Base-by-base conservation (phyloP, 2,888 invertebrate species). In the Carpatolechia fugitivella region DNA sequence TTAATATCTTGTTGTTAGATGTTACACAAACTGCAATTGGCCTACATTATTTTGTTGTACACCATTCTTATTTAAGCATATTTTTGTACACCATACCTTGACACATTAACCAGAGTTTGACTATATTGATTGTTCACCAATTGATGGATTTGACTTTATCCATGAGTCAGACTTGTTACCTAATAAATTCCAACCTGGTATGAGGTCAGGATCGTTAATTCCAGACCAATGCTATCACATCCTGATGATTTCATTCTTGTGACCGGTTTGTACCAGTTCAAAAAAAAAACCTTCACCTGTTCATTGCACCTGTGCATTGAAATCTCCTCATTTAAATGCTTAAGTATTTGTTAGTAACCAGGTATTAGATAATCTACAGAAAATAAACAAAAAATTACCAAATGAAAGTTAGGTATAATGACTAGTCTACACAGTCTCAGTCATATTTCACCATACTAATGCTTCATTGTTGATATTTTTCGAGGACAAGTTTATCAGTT, bases 1-100 rank as follows among this genome's bases (percentile, higher is more conserved):
- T 11, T 33, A 33, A 33, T 33, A 33, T n/a, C n/a, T 33, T 33
- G n/a, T 33, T 11, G 33, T 8, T 33, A 13, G 10, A 41, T 44
- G 7, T 14, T 54, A 54, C 66, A 73, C 85, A 85, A 85, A 85
- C 85, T 85, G 85, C 85, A 85, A 76, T 84, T 84, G 85, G 84
- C 84, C 18, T 48, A 44, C 16, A 31, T 29, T 7, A 38, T 35
- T 36, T 48, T 24, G 18, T 18, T 44, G 24, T 44, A 24, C 18
- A 20, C 29, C 20, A 44, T n/a, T 36, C 18, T 29, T 48, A 14
- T 30, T 29, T 38, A 51, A n/a, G 6, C 30, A 38, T 18, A 11
- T 41, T 40, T 10, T 38, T n/a, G n/a, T 51, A 29, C 20, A 41
- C 18, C 20, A 48, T 41, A 41, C 40, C 16, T 41, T 18, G 3